These are phyloP conservation scores for Leguminivora glycinivorella DNA, from an alignment of 1,140 invertebrate genomes.

Conservation along the genomic window DNA sequence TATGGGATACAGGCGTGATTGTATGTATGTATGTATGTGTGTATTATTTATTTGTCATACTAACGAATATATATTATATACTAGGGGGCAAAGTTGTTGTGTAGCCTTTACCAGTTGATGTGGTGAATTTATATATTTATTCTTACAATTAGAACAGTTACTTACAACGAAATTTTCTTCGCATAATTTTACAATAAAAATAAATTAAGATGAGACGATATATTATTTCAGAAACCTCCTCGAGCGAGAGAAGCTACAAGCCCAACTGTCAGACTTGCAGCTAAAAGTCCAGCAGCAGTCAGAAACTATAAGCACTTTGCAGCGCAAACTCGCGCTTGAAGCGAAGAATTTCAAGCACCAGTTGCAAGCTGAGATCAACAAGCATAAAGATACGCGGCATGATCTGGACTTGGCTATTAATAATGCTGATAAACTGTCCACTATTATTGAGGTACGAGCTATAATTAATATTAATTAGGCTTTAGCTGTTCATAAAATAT, in stretches of 20 bases:
- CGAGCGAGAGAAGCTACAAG: constrained; percentile 85
- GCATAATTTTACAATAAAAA: no score
- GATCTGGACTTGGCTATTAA: constrained; percentile 82
- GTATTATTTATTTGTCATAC: no score
- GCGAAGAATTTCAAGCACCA: constrained; percentile 86
- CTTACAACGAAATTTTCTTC: no score
- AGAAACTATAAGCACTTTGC: constrained; percentile 83
- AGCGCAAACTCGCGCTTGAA: constrained; percentile 84
- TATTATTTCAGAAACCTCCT: constrained; percentile 79
- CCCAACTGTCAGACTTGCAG: constrained; percentile 82
- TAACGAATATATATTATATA: no score
- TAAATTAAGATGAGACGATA: no score
- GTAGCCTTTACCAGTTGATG: no score
- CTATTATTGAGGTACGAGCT: constrained; percentile 75
- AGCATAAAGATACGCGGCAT: constrained; percentile 84
- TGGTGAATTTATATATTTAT: no score
- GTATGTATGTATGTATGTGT: no score
- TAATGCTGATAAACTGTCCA: constrained; percentile 81
- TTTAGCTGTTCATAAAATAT: not conserved
- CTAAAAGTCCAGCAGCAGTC: constrained; percentile 84
- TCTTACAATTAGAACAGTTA: no score
- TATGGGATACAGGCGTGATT: no score
- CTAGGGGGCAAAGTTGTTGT: no score
- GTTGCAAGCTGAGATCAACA: constrained; percentile 83
- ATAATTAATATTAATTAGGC: not conserved